Percentiles rank a stretch among this genome's conserved stretches.
Evolutionary conservation across 1,140 invertebrate genomes (phyloP).

Genomic region (Pseudomyrmex concolor): DNA sequence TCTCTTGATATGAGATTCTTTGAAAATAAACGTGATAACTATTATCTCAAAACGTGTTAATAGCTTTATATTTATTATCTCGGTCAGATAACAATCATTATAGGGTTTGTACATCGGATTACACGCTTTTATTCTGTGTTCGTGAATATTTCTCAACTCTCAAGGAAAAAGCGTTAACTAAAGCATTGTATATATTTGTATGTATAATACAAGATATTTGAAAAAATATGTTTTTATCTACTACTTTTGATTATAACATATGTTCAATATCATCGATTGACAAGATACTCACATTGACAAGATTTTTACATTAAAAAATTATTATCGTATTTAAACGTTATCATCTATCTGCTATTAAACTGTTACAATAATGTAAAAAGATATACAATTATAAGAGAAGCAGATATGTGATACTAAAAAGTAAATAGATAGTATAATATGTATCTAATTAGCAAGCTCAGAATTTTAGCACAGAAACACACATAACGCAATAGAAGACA

Average conservation of each 20-base stretch:
- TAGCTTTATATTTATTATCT: constrained; percentile 20
- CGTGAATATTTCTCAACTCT: too few species aligned
- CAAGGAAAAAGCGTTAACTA: too few species aligned
- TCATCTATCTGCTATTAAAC: constrained; percentile 26
- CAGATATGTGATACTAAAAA: neutral
- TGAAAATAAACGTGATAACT: constrained; percentile 20
- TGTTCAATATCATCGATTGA: constrained; percentile 10
- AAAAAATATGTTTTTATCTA: too few species aligned
- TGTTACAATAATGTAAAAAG: neutral
- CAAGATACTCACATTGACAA: constrained; percentile 14
- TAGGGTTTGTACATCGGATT: neutral
- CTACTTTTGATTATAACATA: neutral
- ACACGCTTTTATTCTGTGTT: too few species aligned
- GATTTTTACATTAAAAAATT: constrained; percentile 32
- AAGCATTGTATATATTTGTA: too few species aligned
- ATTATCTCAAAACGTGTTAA: constrained; percentile 38
- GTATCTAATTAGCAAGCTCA: neutral
- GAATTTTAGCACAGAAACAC: too few species aligned
- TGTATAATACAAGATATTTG: too few species aligned
- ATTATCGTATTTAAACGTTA: neutral
- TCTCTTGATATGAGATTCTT: neutral
- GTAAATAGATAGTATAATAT: neutral
- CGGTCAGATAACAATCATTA: constrained; percentile 16
- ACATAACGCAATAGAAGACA: too few species aligned
- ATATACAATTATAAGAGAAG: neutral